Evolutionary conservation across 1,140 invertebrate genomes (phyloP), one percentile per base, ranked within the genome.

Genomic region (Ooceraea biroi): DNA sequence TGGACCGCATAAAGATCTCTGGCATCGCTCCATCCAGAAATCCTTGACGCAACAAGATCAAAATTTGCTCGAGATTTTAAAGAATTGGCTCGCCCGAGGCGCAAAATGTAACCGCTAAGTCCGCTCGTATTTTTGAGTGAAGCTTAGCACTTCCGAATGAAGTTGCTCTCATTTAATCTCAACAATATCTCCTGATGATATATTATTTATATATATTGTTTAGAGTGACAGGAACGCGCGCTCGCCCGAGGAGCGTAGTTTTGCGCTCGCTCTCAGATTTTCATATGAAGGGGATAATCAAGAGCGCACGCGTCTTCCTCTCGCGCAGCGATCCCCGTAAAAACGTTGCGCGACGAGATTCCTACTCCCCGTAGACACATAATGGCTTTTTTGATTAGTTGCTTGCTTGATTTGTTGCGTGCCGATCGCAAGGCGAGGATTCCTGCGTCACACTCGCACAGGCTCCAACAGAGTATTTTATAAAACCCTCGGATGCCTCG

Each of bases 21-120:
- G 58, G 58, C 78, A 50, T 44, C 17, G 27, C 48, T 74, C 57
- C 76, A 25, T 50, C 48, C 41, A 74, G 82, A 85, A 58, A 80
- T 86, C 83, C 77, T 82, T 71, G 88, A 88, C 88, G 83, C 73
- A 66, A 52, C 22, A 76, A 85, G 86, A 86, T 80, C 83, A 80
- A 86, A 19, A 48, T 57, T 7, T 66, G 55, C 22, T 55, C 17
- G 55, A 77, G 68, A 78, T 78, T 52, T 68, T 52, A 55, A 55
- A 55, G 55, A 68, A 27, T 22, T 68, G 36, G 22, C 50, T 52
- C 30, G 48, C 50, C 12, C 17, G 11, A 57, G 10, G 25, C n/a
- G n/a, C 25, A n/a, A 11, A 3, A 44, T 0, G 11, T 36, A 36
- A 61, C 41, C 10, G 19, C 30, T 52, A n/a, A 19, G 30, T 52